A percentile compares a stretch with the other conserved stretches of the same genome.
Evolutionary conservation across 2,113 vertebrate species (phyloP).

Genomic region (Poecile atricapillus): DNA sequence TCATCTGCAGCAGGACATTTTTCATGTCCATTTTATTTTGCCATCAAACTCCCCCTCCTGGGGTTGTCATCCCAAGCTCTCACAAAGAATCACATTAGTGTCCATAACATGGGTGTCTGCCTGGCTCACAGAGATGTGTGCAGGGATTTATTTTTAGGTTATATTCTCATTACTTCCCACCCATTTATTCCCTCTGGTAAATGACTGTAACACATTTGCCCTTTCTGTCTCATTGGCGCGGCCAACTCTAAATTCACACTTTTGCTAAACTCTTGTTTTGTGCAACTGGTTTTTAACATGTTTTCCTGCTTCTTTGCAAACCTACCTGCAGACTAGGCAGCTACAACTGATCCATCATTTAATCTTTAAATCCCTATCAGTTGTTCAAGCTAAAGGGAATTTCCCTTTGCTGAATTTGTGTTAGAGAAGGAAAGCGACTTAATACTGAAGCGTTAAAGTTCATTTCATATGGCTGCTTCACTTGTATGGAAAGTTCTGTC

Average conservation of each 20-base stretch:
- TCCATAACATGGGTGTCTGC: neutral
- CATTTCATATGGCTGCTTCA: neutral
- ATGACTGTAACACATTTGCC: neutral
- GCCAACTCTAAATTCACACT: neutral
- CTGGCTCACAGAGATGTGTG: neutral
- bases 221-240: neutral
- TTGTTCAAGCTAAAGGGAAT: neutral
- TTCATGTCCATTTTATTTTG: neutral
- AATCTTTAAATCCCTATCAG: neutral
- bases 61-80: neutral
- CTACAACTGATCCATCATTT: neutral
- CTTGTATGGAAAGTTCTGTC: neutral
- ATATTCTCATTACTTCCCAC: neutral
- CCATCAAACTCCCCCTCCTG: neutral
- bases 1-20: neutral
- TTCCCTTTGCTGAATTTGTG: neutral
- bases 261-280: neutral
- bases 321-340: neutral
- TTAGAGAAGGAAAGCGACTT: neutral
- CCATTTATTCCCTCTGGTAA: neutral
- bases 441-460: neutral
- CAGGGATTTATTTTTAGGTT: slow-evolving; percentile 18
- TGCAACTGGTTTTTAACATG: neutral
- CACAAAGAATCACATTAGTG: neutral
- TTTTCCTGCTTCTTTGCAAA: neutral